Evolutionary conservation across 2,113 vertebrate genomes (phyloP), one percentile per base, ranked within the genome.

Genomic region (Barnardius zonarius): DNA sequence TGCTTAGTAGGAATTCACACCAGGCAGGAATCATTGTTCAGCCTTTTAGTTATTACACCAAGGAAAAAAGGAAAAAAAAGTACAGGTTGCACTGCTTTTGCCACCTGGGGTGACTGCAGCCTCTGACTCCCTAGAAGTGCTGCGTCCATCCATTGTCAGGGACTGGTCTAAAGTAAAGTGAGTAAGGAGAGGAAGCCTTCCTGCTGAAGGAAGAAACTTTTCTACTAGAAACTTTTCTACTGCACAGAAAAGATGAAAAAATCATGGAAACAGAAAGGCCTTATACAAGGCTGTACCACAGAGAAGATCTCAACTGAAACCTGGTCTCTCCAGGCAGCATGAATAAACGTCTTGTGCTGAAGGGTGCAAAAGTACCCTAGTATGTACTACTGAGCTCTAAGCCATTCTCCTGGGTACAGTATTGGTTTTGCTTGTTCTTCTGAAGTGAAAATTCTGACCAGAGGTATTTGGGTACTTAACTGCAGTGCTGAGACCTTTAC

Each of bases 371-470:
- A 24, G 75, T 11, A 49, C 17, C 33, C 20, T 25, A 41, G 62
- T 33, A 31, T 10, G 5, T 10, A 37, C 27, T 57, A n/a, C 63
- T 73, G 44, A 83, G 66, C 62, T 55, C 52, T 16, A 35, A n/a
- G 33, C 0, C 0, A 23, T 37, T 69, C 62, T 66, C 28, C 41
- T 15, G 22, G 41, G 30, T 30, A 46, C 0, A 0, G 62, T 4
- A 13, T 2, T 17, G 33, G 4, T 77, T 76, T 64, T 12, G 3
- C n/a, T 62, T 64, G 17, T 11, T 79, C 57, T 80, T 83, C 33
- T 73, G n/a, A 75, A 63, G 33, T 51, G 33, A 27, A 1, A 1
- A 4, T 61, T 76, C 70, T 28, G 17, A 76, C 55, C 17, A 28
- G 35, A 83, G 35, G 9, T 35, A 68, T 68, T 51, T 70, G 41